phyloP scores from a whole-genome alignment of 2,888 invertebrate species.

The Panzeria rudis region DNA sequence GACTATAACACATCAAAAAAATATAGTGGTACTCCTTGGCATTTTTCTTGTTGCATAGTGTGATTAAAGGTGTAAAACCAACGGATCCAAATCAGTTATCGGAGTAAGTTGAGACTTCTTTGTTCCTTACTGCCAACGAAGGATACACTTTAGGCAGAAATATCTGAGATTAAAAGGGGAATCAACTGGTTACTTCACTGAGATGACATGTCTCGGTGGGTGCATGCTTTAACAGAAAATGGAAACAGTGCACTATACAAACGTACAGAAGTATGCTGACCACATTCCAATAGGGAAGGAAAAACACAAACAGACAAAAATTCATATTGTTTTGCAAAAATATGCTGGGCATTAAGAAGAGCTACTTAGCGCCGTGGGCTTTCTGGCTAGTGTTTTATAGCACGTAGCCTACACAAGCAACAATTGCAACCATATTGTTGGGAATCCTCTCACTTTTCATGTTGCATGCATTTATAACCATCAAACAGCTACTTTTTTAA shows the following conservation, averaged over 20 bases:
- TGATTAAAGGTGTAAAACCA: no score
- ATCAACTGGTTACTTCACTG: no score
- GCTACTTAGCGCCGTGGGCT: conserved; percentile 51
- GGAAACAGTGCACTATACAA: conserved; percentile 39
- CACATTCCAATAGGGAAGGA: conserved; percentile 43
- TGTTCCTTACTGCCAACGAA: no score
- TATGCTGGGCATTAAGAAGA: conserved; percentile 29
- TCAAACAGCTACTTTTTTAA: conserved; percentile 58
- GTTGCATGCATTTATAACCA: conserved; percentile 53
- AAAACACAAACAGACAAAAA: conserved; percentile 11
- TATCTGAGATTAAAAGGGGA: no score
- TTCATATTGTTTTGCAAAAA: conserved; percentile 3
- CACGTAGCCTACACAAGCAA: conserved; percentile 56
- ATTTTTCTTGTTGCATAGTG: no score
- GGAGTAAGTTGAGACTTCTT: no score
- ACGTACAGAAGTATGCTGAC: conserved; percentile 31
- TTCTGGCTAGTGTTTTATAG: conserved; percentile 31
- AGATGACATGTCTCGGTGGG: no score
- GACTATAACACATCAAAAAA: no score
- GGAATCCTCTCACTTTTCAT: conserved; percentile 82
- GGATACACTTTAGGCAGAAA: no score
- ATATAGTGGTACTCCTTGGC: no score
- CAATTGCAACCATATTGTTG: conserved; percentile 72
- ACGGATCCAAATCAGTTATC: no score
- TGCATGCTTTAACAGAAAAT: no score